Evolutionary conservation across 2,888 invertebrate genomes (phyloP).

Genomic region (Uloborus plumipes): DNA sequence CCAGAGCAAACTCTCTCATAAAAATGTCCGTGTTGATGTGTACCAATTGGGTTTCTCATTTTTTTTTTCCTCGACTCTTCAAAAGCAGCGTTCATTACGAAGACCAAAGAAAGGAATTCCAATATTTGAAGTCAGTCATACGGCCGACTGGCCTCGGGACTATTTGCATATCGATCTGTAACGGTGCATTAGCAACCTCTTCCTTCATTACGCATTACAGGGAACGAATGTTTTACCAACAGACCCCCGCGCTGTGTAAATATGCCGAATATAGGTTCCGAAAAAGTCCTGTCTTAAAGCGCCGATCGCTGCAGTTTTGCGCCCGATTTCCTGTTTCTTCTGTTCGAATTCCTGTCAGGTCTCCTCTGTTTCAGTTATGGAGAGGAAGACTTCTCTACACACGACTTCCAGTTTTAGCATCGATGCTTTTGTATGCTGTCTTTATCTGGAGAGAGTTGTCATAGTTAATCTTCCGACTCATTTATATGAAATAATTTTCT

Average conservation of each 20-base stretch:
- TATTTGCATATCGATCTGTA: slow-evolving; percentile 65
- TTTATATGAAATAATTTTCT: too few relatives aligned
- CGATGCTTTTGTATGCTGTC: too few relatives aligned
- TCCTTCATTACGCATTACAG: slow-evolving; percentile 36
- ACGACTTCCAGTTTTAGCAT: too few relatives aligned
- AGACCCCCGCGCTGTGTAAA: slow-evolving; percentile 40
- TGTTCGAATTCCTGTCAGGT: too few relatives aligned
- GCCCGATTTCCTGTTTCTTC: neutral
- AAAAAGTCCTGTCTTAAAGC: slow-evolving; percentile 44
- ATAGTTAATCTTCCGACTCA: too few relatives aligned
- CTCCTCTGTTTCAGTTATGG: too few relatives aligned
- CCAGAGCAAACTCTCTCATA: slow-evolving; percentile 37
- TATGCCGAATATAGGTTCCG: slow-evolving; percentile 30
- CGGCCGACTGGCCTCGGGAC: slow-evolving; percentile 54
- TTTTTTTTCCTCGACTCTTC: slow-evolving; percentile 41
- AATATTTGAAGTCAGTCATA: slow-evolving; percentile 62
- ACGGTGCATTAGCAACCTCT: slow-evolving; percentile 58
- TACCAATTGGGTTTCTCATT: slow-evolving; percentile 55
- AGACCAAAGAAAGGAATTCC: slow-evolving; percentile 57
- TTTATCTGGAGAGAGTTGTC: too few relatives aligned
- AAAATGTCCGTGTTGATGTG: slow-evolving; percentile 59
- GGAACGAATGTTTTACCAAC: slow-evolving; percentile 44
- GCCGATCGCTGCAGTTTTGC: slow-evolving; percentile 34
- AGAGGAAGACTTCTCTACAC: too few relatives aligned
- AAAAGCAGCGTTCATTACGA: slow-evolving; percentile 57